Conservation (phyloP, 2,888 invertebrate species). For the Leucozona laternaria region DNA sequence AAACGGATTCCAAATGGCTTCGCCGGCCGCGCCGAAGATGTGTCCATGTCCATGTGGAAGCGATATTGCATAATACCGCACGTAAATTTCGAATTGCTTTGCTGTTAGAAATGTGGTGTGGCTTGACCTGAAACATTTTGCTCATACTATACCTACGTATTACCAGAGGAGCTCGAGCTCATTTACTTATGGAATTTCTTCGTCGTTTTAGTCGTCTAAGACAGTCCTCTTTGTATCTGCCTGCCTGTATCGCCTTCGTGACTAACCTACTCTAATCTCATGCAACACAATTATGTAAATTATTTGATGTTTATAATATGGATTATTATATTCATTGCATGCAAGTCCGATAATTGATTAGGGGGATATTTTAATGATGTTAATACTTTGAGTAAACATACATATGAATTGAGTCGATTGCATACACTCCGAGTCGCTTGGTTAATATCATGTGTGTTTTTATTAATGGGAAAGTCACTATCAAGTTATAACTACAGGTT, state of each 20-base stretch:
- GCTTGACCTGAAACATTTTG: conserved; percentile 58
- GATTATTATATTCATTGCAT: conserved; percentile 64
- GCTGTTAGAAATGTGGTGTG: conserved; percentile 36
- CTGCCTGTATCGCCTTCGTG: neutral
- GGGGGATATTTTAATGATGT: conserved; percentile 57
- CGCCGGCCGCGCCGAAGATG: conserved; percentile 4
- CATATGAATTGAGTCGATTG: conserved; percentile 18
- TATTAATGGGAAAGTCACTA: too few species aligned
- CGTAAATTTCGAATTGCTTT: conserved; percentile 59
- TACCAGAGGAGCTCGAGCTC: conserved; percentile 4
- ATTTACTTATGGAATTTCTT: conserved; percentile 11
- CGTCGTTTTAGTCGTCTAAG: neutral
- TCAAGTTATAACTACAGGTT: too few species aligned
- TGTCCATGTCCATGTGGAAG: conserved; percentile 25
- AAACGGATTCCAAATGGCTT: conserved; percentile 68
- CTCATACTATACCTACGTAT: neutral
- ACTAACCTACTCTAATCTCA: neutral
- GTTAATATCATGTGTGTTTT: neutral
- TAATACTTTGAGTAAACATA: conserved; percentile 56
- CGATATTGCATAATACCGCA: conserved; percentile 51
- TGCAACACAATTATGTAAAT: conserved; percentile 69
- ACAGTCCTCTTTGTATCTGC: neutral
- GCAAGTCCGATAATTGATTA: conserved; percentile 69
- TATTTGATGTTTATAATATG: conserved; percentile 64
- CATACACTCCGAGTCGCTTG: neutral